phyloP scores from a whole-genome alignment of 2,113 vertebrate genomes.

The Telmatochromis sp. region DNA sequence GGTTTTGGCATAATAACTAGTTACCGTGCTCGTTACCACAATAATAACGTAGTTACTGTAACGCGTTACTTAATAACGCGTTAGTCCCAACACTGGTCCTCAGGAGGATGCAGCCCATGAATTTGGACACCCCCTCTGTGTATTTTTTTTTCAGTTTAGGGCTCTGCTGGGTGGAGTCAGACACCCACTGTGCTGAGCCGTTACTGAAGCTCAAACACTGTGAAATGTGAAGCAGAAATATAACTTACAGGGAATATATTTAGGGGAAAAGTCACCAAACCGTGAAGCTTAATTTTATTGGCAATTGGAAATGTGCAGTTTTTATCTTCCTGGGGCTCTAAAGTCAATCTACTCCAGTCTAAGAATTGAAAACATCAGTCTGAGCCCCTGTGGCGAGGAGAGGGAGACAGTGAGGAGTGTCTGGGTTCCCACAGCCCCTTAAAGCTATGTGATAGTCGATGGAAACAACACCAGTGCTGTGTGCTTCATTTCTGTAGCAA shows the following conservation, averaged over 20 bases:
- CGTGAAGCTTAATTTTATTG: neutral
- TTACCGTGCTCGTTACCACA: too few species aligned
- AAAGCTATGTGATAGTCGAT: neutral
- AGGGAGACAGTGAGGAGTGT: neutral
- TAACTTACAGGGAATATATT: neutral
- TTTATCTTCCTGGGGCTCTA: neutral
- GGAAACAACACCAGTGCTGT: neutral
- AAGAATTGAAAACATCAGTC: neutral
- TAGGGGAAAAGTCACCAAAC: neutral
- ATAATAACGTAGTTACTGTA: too few species aligned
- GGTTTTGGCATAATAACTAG: too few species aligned
- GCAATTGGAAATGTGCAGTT: neutral
- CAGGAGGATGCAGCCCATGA: neutral
- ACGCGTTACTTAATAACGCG: too few species aligned
- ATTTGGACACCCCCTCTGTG: neutral
- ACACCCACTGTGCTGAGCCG: neutral
- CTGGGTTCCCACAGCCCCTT: neutral
- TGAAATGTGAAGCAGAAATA: neutral
- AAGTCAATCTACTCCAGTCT: neutral
- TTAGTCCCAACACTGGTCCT: neutral
- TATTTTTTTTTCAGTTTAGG: neutral
- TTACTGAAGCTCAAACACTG: neutral
- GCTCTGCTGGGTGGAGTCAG: neutral
- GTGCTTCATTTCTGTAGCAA: neutral
- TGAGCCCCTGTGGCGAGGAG: neutral